Percentiles rank a stretch among this genome's conserved stretches.
Evolutionary conservation across 2,888 invertebrate genomes (phyloP).

Genomic region (Drosophila macrospina): DNA sequence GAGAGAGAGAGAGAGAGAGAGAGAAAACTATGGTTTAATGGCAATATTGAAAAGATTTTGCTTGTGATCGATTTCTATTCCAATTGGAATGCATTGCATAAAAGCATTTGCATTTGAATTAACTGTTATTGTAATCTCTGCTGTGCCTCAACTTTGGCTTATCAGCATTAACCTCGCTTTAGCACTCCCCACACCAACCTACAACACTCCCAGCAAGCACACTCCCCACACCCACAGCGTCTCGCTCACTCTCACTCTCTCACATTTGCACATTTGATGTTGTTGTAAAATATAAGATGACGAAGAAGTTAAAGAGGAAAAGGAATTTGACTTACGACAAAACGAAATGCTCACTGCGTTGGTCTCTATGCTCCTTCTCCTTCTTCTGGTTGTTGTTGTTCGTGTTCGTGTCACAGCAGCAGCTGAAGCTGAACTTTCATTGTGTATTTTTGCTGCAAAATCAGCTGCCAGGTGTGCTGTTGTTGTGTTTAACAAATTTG

Average conservation of each 20-base stretch:
- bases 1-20: too few relatives aligned
- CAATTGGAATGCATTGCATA: constrained; percentile 24
- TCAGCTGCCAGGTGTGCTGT: constrained; percentile 71
- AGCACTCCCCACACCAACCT: neutral
- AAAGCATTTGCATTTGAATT: constrained; percentile 10
- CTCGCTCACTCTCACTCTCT: neutral
- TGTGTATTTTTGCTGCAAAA: constrained; percentile 55
- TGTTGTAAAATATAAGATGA: constrained; percentile 6
- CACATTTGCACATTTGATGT: constrained; percentile 16
- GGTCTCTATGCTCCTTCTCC: constrained; percentile 43
- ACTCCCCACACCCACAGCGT: neutral
- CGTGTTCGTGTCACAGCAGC: constrained; percentile 39
- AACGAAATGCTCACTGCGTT: constrained; percentile 49
- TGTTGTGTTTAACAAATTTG: constrained; percentile 45
- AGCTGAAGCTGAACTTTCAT: constrained; percentile 52
- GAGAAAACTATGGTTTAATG: too few relatives aligned
- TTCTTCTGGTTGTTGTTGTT: constrained; percentile 25
- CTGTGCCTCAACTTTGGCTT: constrained; percentile 14
- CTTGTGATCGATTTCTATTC: neutral
- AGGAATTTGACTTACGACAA: constrained; percentile 49
- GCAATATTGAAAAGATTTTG: neutral
- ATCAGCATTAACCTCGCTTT: constrained; percentile 7
- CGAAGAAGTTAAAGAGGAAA: neutral
- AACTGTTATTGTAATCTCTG: constrained; percentile 20
- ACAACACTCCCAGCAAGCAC: neutral